Conservation (phyloP, 1,140 invertebrate species). For the Cyrtorhinus lividipennis region DNA sequence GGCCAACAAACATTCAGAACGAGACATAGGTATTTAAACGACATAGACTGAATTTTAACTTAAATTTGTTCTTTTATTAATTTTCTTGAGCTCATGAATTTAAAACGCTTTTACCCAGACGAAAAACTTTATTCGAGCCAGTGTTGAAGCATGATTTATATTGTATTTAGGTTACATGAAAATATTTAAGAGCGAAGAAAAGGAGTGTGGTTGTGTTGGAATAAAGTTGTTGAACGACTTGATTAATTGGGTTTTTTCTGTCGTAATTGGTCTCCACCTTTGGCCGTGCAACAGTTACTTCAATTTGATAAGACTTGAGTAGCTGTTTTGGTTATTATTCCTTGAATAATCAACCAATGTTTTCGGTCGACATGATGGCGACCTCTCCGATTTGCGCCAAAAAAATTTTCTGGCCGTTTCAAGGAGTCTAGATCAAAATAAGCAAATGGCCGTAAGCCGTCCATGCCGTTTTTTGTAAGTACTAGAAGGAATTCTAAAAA, state of each 20-base stretch:
- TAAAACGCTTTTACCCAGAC: not conserved
- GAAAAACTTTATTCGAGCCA: not conserved
- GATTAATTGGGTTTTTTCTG: not conserved
- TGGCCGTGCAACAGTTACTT: too few species aligned
- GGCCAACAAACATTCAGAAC: not conserved
- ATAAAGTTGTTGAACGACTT: conserved; percentile 16
- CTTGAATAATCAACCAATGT: too few species aligned
- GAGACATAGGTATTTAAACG: not conserved
- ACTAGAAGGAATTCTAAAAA: too few species aligned
- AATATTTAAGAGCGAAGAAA: not conserved
- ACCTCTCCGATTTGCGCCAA: too few species aligned
- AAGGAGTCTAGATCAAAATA: too few species aligned
- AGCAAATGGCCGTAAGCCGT: too few species aligned
- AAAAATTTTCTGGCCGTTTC: too few species aligned
- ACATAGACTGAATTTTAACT: conserved; percentile 2
- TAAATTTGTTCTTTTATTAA: conserved; percentile 5
- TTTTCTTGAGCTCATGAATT: conserved; percentile 2
- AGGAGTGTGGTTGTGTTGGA: conserved; percentile 20
- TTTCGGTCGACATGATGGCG: too few species aligned
- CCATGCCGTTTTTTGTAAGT: too few species aligned
- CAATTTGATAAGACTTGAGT: too few species aligned
- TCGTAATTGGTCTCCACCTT: too few species aligned
- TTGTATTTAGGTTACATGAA: not conserved
- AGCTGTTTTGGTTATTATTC: too few species aligned
- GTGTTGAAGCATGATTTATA: conserved; percentile 6